Percentiles rank a stretch among this genome's conserved stretches.
These are phyloP conservation scores for Smutsia gigantea DNA, from an alignment of 2,797 vertebrate genomes.

Conservation along the genomic window DNA sequence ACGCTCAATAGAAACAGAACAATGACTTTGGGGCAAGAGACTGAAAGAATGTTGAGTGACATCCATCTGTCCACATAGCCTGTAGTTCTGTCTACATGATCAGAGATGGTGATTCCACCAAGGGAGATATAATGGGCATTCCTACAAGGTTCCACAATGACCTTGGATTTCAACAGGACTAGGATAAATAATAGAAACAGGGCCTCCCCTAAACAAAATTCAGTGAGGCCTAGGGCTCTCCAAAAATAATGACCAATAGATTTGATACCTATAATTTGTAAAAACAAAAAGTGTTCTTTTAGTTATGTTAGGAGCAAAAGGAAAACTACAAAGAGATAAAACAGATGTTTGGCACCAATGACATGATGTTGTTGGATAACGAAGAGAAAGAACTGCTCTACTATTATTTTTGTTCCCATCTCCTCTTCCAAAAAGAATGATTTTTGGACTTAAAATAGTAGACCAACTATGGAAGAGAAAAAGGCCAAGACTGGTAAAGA, in stretches of 20 bases:
- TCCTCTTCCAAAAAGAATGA: conserved; percentile 26
- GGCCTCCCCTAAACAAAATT: neutral
- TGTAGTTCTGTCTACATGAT: neutral
- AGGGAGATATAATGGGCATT: neutral
- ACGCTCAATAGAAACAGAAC: neutral
- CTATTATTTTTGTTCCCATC: neutral
- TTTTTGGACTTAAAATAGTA: neutral
- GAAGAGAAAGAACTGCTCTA: neutral
- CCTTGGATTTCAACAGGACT: neutral
- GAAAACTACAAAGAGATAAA: neutral
- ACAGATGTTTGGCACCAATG: neutral
- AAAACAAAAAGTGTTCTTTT: neutral
- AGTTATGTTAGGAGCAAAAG: neutral
- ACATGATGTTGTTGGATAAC: neutral
- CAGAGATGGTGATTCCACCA: neutral
- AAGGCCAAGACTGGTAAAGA: neutral
- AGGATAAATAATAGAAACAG: neutral
- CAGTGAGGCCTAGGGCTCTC: neutral
- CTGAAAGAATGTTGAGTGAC: neutral
- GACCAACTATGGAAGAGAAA: conserved; percentile 9
- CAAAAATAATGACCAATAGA: neutral
- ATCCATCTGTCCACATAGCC: neutral
- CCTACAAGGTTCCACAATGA: neutral
- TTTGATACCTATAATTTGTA: neutral
- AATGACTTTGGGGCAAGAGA: neutral